phyloP scores from a whole-genome alignment of 2,888 invertebrate genomes.

The Drosophila testacea region DNA sequence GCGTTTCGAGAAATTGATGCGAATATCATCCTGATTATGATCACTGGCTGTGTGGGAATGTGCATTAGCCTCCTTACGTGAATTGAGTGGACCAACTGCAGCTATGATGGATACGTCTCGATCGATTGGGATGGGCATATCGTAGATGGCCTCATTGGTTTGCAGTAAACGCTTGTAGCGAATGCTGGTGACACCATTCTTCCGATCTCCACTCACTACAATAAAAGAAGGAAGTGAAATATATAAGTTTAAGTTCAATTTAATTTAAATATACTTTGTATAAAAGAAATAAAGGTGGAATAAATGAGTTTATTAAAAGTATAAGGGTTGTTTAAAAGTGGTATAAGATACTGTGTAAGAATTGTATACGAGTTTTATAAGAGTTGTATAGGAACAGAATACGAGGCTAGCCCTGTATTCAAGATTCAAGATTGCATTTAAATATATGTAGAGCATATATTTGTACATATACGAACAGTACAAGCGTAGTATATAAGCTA shows the following conservation, averaged over 20 bases:
- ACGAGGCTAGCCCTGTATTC: no score
- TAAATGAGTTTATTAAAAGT: neutral
- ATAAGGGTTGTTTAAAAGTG: neutral
- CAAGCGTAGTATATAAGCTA: no score
- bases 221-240: no score
- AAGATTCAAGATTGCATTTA: no score
- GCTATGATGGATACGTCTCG: slow-evolving; percentile 93
- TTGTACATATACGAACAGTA: no score
- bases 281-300: no score
- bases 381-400: neutral
- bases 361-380: neutral
- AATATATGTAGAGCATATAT: no score
- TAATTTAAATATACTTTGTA: no score
- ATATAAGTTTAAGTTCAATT: neutral
- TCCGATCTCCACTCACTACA: slow-evolving; percentile 90
- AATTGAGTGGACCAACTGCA: slow-evolving; percentile 94
- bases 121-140: slow-evolving; percentile 89
- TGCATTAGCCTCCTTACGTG: slow-evolving; percentile 92
- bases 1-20: slow-evolving; percentile 91
- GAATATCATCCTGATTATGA: slow-evolving; percentile 87
- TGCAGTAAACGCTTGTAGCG: slow-evolving; percentile 92
- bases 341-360: slow-evolving; percentile 1
- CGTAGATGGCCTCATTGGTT: slow-evolving; percentile 90
- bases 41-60: slow-evolving; percentile 87
- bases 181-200: slow-evolving; percentile 92